phyloP scores from a whole-genome alignment of 2,888 invertebrate species.

The Nematopogon swammerdamellus region DNA sequence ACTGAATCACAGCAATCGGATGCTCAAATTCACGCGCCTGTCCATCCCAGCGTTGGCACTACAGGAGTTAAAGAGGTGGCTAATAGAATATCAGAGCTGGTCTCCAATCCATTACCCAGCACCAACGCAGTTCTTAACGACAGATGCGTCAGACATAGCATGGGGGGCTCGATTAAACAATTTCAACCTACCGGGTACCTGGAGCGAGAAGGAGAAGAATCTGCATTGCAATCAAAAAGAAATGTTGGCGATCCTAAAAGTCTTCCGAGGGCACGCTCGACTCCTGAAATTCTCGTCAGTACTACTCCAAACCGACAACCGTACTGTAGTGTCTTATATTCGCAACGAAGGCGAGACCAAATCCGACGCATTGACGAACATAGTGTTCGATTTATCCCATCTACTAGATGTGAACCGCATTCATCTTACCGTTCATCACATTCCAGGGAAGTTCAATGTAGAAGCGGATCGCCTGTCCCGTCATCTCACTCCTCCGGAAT shows the following conservation, averaged over 20 bases:
- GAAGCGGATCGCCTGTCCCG: neutral
- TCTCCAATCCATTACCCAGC: no score
- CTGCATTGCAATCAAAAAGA: slow-evolving; percentile 16
- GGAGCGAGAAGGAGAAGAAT: no score
- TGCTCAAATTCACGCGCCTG: no score
- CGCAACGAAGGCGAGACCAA: slow-evolving; percentile 12
- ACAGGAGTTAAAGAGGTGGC: neutral
- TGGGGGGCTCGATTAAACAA: no score
- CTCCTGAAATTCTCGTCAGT: neutral
- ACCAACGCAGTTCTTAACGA: no score
- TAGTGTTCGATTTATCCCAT: no score
- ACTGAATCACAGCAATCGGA: no score
- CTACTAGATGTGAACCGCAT: no score
- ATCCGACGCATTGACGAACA: slow-evolving; percentile 1
- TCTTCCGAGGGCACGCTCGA: neutral
- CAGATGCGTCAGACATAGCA: no score
- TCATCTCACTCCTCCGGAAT: slow-evolving; percentile 8
- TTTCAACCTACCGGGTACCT: neutral
- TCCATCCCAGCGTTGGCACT: neutral
- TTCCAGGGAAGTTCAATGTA: slow-evolving; percentile 15
- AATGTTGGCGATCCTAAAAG: slow-evolving; percentile 9
- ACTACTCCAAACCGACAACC: slow-evolving; percentile 15
- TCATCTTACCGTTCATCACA: slow-evolving; percentile 3
- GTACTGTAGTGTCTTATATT: slow-evolving; percentile 13
- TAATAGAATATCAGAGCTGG: no score